phyloP scores from a whole-genome alignment of 1,140 invertebrate species.

The Nephila pilipes region DNA sequence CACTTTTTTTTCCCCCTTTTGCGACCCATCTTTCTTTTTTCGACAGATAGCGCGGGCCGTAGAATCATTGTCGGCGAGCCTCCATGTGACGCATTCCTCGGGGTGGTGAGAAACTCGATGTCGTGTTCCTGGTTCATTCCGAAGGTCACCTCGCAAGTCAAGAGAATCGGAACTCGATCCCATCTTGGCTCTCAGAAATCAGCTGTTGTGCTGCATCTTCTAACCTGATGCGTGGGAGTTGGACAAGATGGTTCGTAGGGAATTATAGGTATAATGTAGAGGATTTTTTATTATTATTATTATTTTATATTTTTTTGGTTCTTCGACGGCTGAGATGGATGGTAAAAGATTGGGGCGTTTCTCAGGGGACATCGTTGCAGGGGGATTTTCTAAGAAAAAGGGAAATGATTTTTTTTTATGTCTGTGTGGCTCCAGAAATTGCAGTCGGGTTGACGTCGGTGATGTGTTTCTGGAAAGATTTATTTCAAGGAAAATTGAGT shows the following conservation, averaged over 20 bases:
- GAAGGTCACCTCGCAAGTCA: constrained; percentile 18
- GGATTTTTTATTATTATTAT: no score
- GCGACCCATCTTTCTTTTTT: background rate
- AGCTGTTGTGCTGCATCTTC: background rate
- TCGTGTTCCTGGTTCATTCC: background rate
- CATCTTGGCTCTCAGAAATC: background rate
- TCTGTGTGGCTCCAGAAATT: no score
- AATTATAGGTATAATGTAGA: background rate
- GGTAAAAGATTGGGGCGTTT: background rate
- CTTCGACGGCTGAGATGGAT: no score
- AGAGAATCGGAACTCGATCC: constrained; percentile 34
- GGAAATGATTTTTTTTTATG: no score
- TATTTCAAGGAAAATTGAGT: no score
- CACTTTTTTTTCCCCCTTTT: background rate
- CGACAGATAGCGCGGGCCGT: background rate
- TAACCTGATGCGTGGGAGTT: background rate
- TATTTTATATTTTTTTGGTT: no score
- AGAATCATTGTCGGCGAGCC: background rate
- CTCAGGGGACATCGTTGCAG: background rate
- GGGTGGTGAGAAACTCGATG: background rate
- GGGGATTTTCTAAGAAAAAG: no score
- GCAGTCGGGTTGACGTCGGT: no score
- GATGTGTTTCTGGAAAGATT: no score
- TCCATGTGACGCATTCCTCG: constrained; percentile 5
- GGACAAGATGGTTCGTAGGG: background rate